Percentiles rank a stretch among this genome's conserved stretches.
Conservation (phyloP, 1,140 invertebrate genomes). For the Andrena cerasifolii region DNA sequence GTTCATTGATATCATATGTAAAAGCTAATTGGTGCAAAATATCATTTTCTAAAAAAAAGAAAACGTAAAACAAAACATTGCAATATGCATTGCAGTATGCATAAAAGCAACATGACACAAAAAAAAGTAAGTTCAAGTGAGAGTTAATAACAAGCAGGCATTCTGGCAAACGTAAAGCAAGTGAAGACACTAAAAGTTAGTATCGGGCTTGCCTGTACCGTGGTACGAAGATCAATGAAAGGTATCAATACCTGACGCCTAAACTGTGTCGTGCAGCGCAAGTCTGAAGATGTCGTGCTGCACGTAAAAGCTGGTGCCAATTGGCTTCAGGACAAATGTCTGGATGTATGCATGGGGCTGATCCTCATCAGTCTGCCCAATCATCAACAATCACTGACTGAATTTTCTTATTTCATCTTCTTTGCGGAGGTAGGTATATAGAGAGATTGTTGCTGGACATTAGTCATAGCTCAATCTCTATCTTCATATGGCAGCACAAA, state of each 20-base stretch:
- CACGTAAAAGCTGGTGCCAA: slow-evolving; percentile 93
- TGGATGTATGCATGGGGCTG: slow-evolving; percentile 95
- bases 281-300: slow-evolving; percentile 96
- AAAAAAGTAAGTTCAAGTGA: slow-evolving; percentile 9
- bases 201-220: slow-evolving; percentile 75
- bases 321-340: slow-evolving; percentile 94
- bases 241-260: slow-evolving; percentile 73
- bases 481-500: slow-evolving; percentile 71
- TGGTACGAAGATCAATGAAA: slow-evolving; percentile 68
- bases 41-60: background rate
- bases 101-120: slow-evolving; percentile 36
- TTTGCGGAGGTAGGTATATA: slow-evolving; percentile 64
- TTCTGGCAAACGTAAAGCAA: slow-evolving; percentile 44
- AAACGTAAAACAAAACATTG: no score
- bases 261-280: slow-evolving; percentile 90
- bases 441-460: slow-evolving; percentile 66
- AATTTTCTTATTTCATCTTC: slow-evolving; percentile 68
- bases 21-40: slow-evolving; percentile 4
- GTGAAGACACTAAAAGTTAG: slow-evolving; percentile 57
- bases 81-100: slow-evolving; percentile 3
- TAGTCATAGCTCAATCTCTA: slow-evolving; percentile 71
- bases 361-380: slow-evolving; percentile 93
- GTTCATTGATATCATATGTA: background rate
- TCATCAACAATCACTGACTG: slow-evolving; percentile 76
- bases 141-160: slow-evolving; percentile 49